Conservation (phyloP, 2,113 vertebrate species). For the Cottus gobio region DNA sequence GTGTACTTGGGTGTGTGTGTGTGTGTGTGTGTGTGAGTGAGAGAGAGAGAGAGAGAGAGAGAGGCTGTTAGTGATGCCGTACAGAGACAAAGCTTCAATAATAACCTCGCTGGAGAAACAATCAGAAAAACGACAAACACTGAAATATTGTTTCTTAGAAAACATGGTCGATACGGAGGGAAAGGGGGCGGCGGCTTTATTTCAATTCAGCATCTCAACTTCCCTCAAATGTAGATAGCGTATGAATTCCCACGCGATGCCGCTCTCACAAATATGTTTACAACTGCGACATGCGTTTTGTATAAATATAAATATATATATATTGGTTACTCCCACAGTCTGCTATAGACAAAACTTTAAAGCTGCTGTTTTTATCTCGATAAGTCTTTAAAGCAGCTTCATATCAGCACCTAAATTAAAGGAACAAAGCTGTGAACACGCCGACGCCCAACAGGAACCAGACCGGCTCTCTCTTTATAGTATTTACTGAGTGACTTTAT, state of each 20-base stretch:
- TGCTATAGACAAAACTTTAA: not conserved
- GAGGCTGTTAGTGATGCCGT: conserved; percentile 44
- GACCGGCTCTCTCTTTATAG: conserved; percentile 15
- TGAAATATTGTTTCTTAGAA: conserved; percentile 52
- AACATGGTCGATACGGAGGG: conserved; percentile 36
- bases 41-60: not conserved
- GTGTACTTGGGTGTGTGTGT: conserved; percentile 20
- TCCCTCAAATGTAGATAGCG: conserved; percentile 39
- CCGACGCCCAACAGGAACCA: not conserved
- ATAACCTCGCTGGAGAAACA: conserved; percentile 58
- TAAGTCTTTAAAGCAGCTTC: not conserved
- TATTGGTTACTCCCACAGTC: conserved; percentile 4
- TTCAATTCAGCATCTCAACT: conserved; percentile 30
- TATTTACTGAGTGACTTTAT: conserved; percentile 48
- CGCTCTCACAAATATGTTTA: conserved; percentile 18
- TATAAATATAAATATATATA: conserved; percentile 21
- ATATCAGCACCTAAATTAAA: not conserved
- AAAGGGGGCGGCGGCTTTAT: conserved; percentile 12
- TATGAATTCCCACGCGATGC: conserved; percentile 20
- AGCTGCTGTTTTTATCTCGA: not conserved
- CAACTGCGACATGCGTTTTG: not conserved
- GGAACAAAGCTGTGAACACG: not conserved
- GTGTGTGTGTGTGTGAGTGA: not conserved
- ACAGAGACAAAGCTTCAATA: conserved; percentile 56
- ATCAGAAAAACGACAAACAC: conserved; percentile 51